Conservation (phyloP, 1,140 invertebrate species). For the Ips nitidus region DNA sequence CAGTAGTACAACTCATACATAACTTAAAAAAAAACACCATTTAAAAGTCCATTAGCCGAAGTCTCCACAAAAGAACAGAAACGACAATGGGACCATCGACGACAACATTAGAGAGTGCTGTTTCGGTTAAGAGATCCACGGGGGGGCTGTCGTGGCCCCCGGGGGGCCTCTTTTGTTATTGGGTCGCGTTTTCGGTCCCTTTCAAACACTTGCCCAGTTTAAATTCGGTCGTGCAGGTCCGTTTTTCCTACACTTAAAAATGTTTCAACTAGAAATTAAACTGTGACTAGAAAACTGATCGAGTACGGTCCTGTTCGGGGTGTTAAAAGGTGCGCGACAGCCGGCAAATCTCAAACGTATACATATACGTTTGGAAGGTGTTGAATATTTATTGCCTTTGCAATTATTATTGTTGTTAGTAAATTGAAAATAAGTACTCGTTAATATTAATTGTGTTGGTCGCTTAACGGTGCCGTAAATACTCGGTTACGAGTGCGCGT, state of each 20-base stretch:
- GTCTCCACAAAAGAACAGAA: slow-evolving; percentile 24
- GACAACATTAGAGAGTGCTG: slow-evolving; percentile 42
- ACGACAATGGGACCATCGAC: slow-evolving; percentile 39
- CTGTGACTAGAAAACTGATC: neutral
- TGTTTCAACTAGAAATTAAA: neutral
- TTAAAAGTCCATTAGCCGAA: slow-evolving; percentile 35
- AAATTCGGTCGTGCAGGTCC: slow-evolving; percentile 5
- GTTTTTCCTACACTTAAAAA: neutral
- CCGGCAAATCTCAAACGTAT: neutral
- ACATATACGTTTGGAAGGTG: neutral
- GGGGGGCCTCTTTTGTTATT: slow-evolving; percentile 21
- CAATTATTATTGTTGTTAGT: too few relatives aligned
- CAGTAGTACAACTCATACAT: neutral
- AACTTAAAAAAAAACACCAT: slow-evolving; percentile 4
- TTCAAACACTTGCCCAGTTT: slow-evolving; percentile 28
- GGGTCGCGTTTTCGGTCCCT: slow-evolving; percentile 31
- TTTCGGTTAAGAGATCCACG: slow-evolving; percentile 37
- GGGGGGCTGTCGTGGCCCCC: slow-evolving; percentile 38
- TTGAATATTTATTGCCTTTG: too few relatives aligned
- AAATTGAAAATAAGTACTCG: too few relatives aligned
- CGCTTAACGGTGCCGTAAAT: too few relatives aligned
- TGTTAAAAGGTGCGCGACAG: neutral
- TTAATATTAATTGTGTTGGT: too few relatives aligned
- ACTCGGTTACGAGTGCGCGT: too few relatives aligned
- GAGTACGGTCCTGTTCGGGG: neutral